These are phyloP conservation scores for Bursaphelenchus okinawaensis DNA, from an alignment of 2,888 invertebrate genomes.

Conservation along the genomic window DNA sequence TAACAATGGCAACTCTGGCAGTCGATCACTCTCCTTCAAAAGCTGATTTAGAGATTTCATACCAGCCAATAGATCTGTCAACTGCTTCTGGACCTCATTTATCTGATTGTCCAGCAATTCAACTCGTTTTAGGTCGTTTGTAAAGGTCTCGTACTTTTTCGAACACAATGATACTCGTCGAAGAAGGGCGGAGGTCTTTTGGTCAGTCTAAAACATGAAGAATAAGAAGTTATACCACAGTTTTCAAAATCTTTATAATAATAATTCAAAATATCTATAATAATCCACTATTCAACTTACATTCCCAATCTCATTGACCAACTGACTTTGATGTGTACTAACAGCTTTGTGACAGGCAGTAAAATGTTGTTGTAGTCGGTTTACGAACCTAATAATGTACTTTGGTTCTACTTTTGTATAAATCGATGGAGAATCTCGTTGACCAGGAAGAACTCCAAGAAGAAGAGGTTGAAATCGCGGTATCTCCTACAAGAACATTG, in stretches of 20 bases:
- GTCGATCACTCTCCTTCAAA: slow-evolving; percentile 39
- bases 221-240: neutral
- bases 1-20: slow-evolving; percentile 29
- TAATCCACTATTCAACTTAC: slow-evolving; percentile 22
- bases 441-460: slow-evolving; percentile 31
- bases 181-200: slow-evolving; percentile 18
- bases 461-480: slow-evolving; percentile 33
- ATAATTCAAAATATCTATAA: slow-evolving; percentile 1
- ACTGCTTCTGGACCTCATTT: slow-evolving; percentile 31
- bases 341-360: slow-evolving; percentile 33
- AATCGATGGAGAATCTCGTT: slow-evolving; percentile 29
- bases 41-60: slow-evolving; percentile 45
- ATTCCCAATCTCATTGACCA: slow-evolving; percentile 29
- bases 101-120: slow-evolving; percentile 21
- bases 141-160: slow-evolving; percentile 28
- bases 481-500: slow-evolving; percentile 27
- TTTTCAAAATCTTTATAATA: slow-evolving; percentile 11
- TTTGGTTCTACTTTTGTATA: slow-evolving; percentile 32
- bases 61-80: slow-evolving; percentile 39
- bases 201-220: slow-evolving; percentile 26
- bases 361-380: slow-evolving; percentile 47
- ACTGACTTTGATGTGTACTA: slow-evolving; percentile 32
- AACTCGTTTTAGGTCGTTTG: slow-evolving; percentile 23
- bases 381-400: slow-evolving; percentile 30
- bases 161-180: neutral